Evolutionary conservation across 2,113 vertebrate genomes (phyloP).

Genomic region (Burhinus bistriatus): DNA sequence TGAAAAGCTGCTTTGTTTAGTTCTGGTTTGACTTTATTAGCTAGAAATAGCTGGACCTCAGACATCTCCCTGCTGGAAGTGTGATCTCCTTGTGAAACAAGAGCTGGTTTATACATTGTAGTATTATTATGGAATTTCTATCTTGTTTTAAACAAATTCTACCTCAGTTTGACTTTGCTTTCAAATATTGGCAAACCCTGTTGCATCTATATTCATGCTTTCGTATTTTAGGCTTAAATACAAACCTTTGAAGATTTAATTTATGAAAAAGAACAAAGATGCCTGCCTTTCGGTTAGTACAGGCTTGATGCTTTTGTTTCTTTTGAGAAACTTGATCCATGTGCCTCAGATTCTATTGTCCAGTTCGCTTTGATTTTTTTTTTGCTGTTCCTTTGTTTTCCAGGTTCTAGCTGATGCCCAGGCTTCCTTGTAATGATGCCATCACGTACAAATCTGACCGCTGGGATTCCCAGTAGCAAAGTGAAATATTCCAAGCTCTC

Average conservation of each 20-base stretch:
- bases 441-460: conserved; percentile 77
- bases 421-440: conserved; percentile 79
- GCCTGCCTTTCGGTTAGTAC: not conserved
- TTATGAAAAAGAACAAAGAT: not conserved
- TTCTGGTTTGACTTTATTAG: not conserved
- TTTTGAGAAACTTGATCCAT: accelerated
- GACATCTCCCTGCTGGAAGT: not conserved
- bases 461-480: conserved; percentile 80
- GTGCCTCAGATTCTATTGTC: accelerated
- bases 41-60: not conserved
- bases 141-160: not conserved
- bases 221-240: not conserved
- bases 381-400: not conserved
- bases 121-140: not conserved
- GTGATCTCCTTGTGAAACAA: accelerated
- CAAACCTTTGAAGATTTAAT: not conserved
- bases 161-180: not conserved
- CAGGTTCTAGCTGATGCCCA: conserved; percentile 45
- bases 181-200: not conserved
- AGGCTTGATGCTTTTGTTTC: not conserved
- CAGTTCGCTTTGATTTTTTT: not conserved
- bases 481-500: conserved; percentile 91
- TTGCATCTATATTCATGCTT: not conserved
- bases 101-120: not conserved
- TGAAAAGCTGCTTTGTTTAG: conserved; percentile 14